A percentile compares a stretch with the other conserved stretches of the same genome.
Evolutionary conservation across 2,888 invertebrate species (phyloP).

Genomic region (Erebia epiphron): DNA sequence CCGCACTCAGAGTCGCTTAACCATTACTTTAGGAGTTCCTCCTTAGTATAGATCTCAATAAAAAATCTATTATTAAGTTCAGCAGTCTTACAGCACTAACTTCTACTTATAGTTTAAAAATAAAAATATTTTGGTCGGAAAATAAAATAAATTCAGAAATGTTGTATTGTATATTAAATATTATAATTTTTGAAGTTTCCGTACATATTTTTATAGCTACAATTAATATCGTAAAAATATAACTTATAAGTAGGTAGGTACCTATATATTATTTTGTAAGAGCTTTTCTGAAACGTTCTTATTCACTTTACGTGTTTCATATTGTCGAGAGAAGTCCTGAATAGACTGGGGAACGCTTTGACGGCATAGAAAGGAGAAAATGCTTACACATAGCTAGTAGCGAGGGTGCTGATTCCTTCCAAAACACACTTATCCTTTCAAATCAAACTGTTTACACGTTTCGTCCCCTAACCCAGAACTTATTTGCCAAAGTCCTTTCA

Average conservation of each 20-base stretch:
- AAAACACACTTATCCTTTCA: slow-evolving; percentile 29
- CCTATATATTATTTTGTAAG: slow-evolving; percentile 5
- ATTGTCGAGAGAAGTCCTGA: slow-evolving; percentile 17
- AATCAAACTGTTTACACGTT: slow-evolving; percentile 29
- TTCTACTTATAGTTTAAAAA: no score
- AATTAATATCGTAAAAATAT: background rate
- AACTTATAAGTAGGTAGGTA: background rate
- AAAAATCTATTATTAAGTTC: no score
- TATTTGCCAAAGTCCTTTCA: slow-evolving; percentile 22
- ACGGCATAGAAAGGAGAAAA: slow-evolving; percentile 26
- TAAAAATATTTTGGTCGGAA: no score
- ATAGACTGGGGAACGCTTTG: slow-evolving; percentile 20
- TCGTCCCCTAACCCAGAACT: slow-evolving; percentile 22
- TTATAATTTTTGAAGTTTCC: no score
- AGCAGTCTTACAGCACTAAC: no score
- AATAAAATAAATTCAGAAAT: no score
- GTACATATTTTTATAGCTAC: background rate
- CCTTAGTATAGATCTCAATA: no score
- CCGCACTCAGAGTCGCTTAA: no score
- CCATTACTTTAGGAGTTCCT: no score
- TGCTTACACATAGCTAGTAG: slow-evolving; percentile 24
- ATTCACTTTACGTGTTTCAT: slow-evolving; percentile 24
- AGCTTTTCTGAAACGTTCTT: slow-evolving; percentile 15
- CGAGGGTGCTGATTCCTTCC: slow-evolving; percentile 21
- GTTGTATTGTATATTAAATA: no score